Conservation (phyloP, 35 echinoderm and acorn worm genomes). For the Ophiothrix spiculata region DNA sequence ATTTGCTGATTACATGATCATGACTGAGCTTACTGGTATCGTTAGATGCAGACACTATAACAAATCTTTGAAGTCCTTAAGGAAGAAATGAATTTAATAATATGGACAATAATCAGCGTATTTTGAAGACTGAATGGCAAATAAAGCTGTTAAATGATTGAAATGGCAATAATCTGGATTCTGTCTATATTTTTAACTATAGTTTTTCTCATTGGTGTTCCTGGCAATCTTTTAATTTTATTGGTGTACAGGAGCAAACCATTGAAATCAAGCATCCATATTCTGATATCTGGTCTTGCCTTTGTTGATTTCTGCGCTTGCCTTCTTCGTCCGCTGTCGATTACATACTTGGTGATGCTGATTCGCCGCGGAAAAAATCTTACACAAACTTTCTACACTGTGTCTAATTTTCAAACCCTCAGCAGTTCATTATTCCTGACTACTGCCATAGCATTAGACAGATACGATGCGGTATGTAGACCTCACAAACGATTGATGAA, state of each 20-base stretch:
- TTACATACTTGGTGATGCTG: not conserved
- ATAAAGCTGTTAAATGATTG: too few relatives aligned
- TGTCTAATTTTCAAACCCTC: not conserved
- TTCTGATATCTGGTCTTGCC: constrained; percentile 14
- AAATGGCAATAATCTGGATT: not conserved
- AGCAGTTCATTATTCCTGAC: not conserved
- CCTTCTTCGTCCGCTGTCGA: not conserved
- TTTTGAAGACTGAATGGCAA: too few relatives aligned
- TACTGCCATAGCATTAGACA: not conserved
- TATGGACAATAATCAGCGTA: too few relatives aligned
- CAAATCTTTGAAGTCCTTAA: too few relatives aligned
- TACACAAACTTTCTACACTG: not conserved
- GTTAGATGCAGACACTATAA: too few relatives aligned
- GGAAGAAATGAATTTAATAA: too few relatives aligned
- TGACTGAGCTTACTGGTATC: too few relatives aligned
- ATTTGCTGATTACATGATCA: too few relatives aligned
- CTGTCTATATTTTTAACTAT: not conserved
- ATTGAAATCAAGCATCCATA: constrained; percentile 18
- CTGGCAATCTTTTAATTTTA: constrained; percentile 19
- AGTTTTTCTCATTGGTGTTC: not conserved
- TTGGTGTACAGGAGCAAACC: constrained; percentile 2
- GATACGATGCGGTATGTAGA: constrained; percentile 19
- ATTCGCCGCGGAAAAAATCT: not conserved
- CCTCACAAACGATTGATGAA: not conserved
- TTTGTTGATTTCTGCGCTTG: constrained; percentile 1